Percentiles rank a stretch among this genome's conserved stretches.
Evolutionary conservation across 2,888 invertebrate species (phyloP).

Genomic region (Danaus chrysippus): DNA sequence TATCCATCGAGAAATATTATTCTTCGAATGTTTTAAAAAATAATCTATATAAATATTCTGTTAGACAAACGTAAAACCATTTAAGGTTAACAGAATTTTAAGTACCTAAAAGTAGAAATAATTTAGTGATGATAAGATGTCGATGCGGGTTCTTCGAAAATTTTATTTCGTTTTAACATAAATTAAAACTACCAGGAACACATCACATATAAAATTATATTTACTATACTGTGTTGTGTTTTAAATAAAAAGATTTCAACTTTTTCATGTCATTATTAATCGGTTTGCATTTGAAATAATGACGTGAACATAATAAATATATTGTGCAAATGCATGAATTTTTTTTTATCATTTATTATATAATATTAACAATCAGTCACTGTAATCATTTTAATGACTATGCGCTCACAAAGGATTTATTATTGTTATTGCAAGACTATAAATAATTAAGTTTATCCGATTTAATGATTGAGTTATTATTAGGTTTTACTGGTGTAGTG

Average conservation of each 20-base stretch:
- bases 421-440: constrained; percentile 5
- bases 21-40: not conserved
- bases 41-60: not conserved
- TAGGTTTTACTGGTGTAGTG: constrained; percentile 9
- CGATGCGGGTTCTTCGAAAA: constrained; percentile 3
- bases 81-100: constrained; percentile 4
- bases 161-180: not conserved
- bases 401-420: not conserved
- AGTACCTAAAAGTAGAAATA: not conserved
- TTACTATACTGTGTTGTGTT: too few species aligned
- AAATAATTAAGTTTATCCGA: not conserved
- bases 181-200: not conserved
- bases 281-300: too few species aligned
- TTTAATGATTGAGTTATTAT: constrained; percentile 6
- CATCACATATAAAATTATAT: not conserved
- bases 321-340: too few species aligned
- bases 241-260: too few species aligned
- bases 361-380: not conserved
- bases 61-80: not conserved
- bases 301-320: too few species aligned
- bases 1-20: too few species aligned
- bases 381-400: not conserved
- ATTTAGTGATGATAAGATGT: not conserved
- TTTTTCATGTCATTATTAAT: too few species aligned
- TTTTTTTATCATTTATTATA: not conserved